A percentile compares a stretch with the other conserved stretches of the same genome.
phyloP scores from a whole-genome alignment of 2,888 invertebrate genomes.

The Dasypolia templi region DNA sequence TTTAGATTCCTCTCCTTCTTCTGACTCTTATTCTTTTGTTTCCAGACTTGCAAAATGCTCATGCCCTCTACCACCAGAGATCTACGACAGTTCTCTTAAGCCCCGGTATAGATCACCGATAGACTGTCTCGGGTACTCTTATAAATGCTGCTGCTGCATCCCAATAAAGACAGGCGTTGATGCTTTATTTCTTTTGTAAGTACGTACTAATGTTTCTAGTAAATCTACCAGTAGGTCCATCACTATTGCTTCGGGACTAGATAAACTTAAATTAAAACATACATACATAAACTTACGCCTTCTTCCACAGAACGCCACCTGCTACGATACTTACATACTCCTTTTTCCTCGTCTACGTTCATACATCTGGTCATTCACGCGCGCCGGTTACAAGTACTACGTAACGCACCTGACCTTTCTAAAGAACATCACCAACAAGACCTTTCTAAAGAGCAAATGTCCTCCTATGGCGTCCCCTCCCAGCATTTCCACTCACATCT shows the following conservation, averaged over 20 bases:
- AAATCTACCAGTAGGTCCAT: not conserved
- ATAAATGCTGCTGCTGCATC: constrained; percentile 70
- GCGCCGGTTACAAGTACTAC: no score
- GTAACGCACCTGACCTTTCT: no score
- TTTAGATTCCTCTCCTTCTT: not conserved
- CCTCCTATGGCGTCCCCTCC: no score
- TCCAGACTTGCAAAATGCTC: constrained; percentile 14
- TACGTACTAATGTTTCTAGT: not conserved
- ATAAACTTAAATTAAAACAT: not conserved
- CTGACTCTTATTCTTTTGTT: not conserved
- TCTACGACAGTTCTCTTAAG: not conserved
- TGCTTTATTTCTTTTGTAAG: constrained; percentile 72
- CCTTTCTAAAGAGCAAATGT: no score
- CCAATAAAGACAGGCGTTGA: constrained; percentile 60
- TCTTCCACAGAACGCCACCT: no score
- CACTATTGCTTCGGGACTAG: not conserved
- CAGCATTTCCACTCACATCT: no score
- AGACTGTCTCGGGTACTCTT: constrained; percentile 69
- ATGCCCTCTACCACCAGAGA: not conserved
- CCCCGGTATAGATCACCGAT: constrained; percentile 59
- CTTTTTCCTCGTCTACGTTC: no score
- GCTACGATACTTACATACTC: no score
- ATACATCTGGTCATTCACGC: no score
- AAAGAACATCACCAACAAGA: no score
- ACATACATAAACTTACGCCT: no score